Conservation (phyloP, 1,140 invertebrate species). For the Leptinotarsa lineolata region DNA sequence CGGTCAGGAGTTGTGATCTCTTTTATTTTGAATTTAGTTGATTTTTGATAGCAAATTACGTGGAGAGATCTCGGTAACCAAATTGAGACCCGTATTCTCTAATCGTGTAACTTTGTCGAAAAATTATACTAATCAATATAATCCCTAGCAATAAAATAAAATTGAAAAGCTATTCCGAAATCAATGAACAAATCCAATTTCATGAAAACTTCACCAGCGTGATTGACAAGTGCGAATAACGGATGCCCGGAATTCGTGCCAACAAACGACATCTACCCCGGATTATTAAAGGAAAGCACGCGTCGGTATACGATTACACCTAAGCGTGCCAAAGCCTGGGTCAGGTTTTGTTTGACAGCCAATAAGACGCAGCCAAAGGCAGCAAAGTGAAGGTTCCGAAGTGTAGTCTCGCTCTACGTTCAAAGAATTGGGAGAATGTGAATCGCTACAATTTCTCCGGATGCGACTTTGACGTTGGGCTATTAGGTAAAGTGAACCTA, state of each 20-base stretch:
- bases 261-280: neutral
- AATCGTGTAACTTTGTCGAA: too few species aligned
- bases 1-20: too few species aligned
- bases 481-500: neutral
- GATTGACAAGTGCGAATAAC: neutral
- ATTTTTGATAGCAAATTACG: too few species aligned
- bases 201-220: neutral
- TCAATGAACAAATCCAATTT: too few species aligned
- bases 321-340: neutral
- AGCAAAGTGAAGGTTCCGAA: neutral
- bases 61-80: too few species aligned
- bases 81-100: too few species aligned
- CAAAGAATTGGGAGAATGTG: neutral
- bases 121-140: too few species aligned
- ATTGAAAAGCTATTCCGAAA: too few species aligned
- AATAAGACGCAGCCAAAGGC: neutral
- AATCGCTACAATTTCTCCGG: neutral
- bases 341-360: constrained; percentile 3
- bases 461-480: neutral
- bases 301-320: neutral
- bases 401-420: neutral
- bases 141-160: too few species aligned
- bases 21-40: too few species aligned
- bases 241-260: neutral
- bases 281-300: neutral